Evolutionary conservation across 2,797 vertebrate species (phyloP), one percentile per base, ranked within the genome.

Genomic region (Anguilla anguilla): DNA sequence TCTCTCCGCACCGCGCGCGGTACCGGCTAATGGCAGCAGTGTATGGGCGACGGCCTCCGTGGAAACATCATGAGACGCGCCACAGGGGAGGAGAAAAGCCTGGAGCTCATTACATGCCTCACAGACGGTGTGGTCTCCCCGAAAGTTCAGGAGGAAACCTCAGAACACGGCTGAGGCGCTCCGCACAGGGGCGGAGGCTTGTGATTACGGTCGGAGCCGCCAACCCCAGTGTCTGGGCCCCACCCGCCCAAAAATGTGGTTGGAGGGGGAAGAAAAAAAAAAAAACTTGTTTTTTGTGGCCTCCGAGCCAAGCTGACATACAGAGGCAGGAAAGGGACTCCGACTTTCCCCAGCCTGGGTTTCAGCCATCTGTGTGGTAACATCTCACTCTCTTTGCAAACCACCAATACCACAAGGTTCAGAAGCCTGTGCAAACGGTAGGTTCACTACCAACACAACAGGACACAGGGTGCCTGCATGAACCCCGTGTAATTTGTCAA

Each of bases 81-180:
- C 74, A 79, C 74, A 19, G 35, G 35, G 46, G 79, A 19, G 43
- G 43, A 25, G 17, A 61, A 77, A 39, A 51, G 88, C 89, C 89
- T 91, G 91, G 88, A 91, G 87, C 61, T 84, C n/a, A 91, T 92
- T 91, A 88, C 81, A 82, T 69, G 59, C 25, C 81, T 83, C 79
- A 84, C 85, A 87, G 81, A 89, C 89, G 87, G 59, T 31, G 82
- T 85, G 85, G 83, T 69, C 84, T 83, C 46, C 46, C 88, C 88
- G 87, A 61, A 89, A 89, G 81, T 86, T 77, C 0, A 69, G 59
- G 74, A 85, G 86, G 64, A 90, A 88, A 91, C 87, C 89, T 89
- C 86, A 81, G 84, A 79, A 90, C 53, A 74, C 74, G 86, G 61
- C 89, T 55, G 87, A 72, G 57, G 90, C 89, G 89, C 88, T 90